A percentile compares a stretch with the other conserved stretches of the same genome.
These are phyloP conservation scores for Epizoanthus rinbou DNA, from an alignment of 92 coral and sea anemone species.

Conservation along the genomic window DNA sequence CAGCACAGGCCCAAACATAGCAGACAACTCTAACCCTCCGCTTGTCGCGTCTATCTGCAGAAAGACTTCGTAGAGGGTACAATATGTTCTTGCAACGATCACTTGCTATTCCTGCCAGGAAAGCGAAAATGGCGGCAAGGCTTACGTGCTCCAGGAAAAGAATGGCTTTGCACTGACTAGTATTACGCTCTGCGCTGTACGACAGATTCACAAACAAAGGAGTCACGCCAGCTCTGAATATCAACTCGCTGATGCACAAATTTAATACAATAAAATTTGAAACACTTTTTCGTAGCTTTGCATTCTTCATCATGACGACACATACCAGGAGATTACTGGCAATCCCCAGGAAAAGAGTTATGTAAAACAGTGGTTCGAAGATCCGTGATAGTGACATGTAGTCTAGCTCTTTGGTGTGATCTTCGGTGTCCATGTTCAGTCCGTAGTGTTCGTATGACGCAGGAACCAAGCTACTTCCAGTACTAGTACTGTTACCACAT, in stretches of 20 bases:
- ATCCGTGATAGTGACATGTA: background rate
- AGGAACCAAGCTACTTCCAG: background rate
- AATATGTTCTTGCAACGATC: slow-evolving; percentile 25
- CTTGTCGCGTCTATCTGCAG: background rate
- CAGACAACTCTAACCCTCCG: background rate
- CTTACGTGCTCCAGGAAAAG: slow-evolving; percentile 9
- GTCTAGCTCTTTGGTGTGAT: background rate
- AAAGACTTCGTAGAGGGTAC: background rate
- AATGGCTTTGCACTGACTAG: background rate
- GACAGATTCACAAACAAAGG: background rate
- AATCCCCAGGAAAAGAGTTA: background rate
- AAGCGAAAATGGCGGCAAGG: slow-evolving; percentile 10
- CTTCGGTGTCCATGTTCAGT: background rate
- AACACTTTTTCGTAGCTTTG: background rate
- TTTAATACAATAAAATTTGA: slow-evolving; percentile 12
- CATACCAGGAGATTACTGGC: background rate
- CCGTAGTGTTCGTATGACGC: background rate
- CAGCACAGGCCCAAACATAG: slow-evolving; percentile 8
- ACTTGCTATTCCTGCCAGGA: slow-evolving; percentile 16
- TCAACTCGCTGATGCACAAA: slow-evolving; percentile 11
- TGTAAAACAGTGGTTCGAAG: slow-evolving; percentile 17
- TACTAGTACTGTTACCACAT: no score
- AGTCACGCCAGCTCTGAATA: background rate
- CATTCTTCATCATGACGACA: background rate
- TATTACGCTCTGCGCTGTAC: background rate